Evolutionary conservation across 2,888 invertebrate species (phyloP), one percentile per base, ranked within the genome.

Genomic region (Halictus quadricinctus): DNA sequence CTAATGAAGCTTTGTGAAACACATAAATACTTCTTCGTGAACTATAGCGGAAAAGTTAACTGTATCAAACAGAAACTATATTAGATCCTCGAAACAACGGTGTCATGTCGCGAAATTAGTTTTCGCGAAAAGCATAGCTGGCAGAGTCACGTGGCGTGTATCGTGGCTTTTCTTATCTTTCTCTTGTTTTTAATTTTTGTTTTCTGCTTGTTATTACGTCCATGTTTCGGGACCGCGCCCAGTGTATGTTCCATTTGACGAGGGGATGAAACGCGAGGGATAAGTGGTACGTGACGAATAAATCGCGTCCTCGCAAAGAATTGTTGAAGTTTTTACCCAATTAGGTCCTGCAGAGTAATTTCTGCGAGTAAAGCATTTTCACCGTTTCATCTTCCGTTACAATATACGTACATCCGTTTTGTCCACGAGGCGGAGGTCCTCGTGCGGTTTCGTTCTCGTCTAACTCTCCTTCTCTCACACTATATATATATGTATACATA

Each of bases 271-370:
- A 10, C 21, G 69, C 41, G 36, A 21, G 0, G 41, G 36, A 21
- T 41, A 69, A 69, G 66, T 69, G 41, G 69, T 41, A 69, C 69
- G 41, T 69, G 69, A 41, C 36, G 69, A 69, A 69, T 69, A 69
- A 69, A 69, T 69, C 69, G 41, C 69, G n/a, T 69, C 69, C 41
- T 41, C 36, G 41, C 41, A 41, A 41, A 69, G 69, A 69, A 69
- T 69, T 41, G 69, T 69, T 69, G 69, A 69, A 69, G 69, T 69
- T 69, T 69, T 69, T 69, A 69, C 69, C 69, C 69, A 69, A 69
- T 69, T 69, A 69, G 41, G 69, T 69, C 69, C 69, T 21, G 69
- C 69, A 21, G 69, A 69, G 69, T 69, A 69, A 69, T 41, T 69
- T 43, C 69, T 69, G 69, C 41, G 69, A 69, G 69, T 69, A 69